phyloP scores from a whole-genome alignment of 2,797 vertebrate species.

The Cephalopachus bancanus region DNA sequence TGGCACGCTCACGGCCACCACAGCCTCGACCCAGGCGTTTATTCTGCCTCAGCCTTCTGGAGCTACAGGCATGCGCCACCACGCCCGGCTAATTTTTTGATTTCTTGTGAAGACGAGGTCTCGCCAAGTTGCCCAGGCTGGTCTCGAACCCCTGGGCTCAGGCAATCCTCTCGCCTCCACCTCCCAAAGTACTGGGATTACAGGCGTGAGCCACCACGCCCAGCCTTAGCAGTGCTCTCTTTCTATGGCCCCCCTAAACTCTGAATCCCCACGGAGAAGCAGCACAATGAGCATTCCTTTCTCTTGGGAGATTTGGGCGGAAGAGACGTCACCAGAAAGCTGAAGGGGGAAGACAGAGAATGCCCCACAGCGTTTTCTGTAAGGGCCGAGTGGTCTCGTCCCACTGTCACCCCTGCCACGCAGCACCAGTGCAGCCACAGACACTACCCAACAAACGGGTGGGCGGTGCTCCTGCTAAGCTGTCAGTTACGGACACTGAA shows the following conservation, averaged over 20 bases:
- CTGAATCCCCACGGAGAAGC: fast-evolving
- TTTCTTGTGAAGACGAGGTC: too few species aligned
- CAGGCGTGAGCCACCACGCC: too few species aligned
- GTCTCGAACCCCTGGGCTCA: too few species aligned
- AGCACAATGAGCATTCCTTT: background rate
- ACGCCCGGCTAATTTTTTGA: too few species aligned
- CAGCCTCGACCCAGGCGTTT: too few species aligned
- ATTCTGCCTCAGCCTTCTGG: too few species aligned
- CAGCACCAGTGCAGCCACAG: background rate
- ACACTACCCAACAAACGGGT: background rate
- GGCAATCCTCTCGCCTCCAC: too few species aligned
- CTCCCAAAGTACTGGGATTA: too few species aligned
- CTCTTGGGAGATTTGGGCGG: background rate
- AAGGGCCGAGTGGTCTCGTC: background rate
- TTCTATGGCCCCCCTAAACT: background rate
- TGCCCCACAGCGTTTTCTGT: background rate
- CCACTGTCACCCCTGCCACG: background rate
- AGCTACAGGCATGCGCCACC: too few species aligned
- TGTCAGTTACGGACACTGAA: background rate
- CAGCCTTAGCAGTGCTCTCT: too few species aligned
- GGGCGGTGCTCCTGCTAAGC: fast-evolving
- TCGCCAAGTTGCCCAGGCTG: too few species aligned
- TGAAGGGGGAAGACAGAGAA: background rate
- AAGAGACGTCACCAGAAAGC: background rate
- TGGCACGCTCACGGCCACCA: too few species aligned